These are phyloP conservation scores for Physella acuta DNA, from an alignment of 1,140 invertebrate genomes.

Conservation along the genomic window DNA sequence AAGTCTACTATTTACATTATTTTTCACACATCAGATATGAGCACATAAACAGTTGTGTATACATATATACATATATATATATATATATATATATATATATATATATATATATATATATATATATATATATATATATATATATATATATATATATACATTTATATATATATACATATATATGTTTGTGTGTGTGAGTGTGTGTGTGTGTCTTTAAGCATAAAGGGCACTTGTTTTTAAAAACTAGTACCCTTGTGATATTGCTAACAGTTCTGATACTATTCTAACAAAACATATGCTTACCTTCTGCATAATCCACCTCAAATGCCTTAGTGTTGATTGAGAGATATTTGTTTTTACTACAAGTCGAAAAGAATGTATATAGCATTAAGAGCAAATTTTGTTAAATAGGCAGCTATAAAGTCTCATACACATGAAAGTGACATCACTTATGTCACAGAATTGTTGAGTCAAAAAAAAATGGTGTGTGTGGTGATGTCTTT, in stretches of 20 bases:
- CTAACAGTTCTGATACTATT: background rate
- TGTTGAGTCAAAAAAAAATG: too few relatives aligned
- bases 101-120: background rate
- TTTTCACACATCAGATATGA: too few relatives aligned
- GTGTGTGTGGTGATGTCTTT: too few relatives aligned
- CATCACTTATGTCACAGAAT: too few relatives aligned
- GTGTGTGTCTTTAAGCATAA: too few relatives aligned
- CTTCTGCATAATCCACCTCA: constrained; percentile 94
- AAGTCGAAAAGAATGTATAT: constrained; percentile 24
- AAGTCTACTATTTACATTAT: too few relatives aligned
- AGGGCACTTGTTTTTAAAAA: too few relatives aligned
- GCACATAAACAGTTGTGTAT: too few relatives aligned
- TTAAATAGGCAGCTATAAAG: background rate
- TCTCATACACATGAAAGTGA: background rate
- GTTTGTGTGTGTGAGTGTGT: too few relatives aligned
- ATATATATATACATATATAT: too few relatives aligned
- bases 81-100: too few relatives aligned
- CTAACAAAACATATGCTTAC: constrained; percentile 51
- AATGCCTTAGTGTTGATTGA: constrained; percentile 77
- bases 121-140: background rate
- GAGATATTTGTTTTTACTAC: constrained; percentile 58
- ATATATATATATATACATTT: background rate
- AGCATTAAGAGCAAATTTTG: background rate
- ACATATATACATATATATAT: too few relatives aligned
- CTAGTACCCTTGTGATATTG: background rate